Conservation (phyloP, 92 coral and sea anemone genomes). For the Phenganax subtilis region DNA sequence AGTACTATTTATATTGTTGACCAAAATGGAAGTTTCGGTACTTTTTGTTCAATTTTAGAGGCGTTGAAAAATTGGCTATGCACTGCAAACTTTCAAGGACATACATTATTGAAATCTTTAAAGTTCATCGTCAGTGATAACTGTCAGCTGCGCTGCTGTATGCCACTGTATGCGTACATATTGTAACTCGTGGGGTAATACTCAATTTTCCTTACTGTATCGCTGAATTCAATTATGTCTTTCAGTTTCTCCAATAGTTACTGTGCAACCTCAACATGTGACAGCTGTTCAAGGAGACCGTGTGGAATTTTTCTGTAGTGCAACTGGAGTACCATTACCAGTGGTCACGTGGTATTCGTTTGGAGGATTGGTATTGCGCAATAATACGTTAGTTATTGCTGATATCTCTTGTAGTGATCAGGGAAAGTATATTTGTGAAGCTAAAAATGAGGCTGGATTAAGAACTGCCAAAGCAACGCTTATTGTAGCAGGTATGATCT, state of each 20-base stretch:
- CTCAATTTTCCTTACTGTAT: background rate
- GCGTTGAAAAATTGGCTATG: too few relatives aligned
- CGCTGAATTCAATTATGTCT: background rate
- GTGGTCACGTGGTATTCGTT: constrained; percentile 21
- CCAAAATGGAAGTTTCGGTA: too few relatives aligned
- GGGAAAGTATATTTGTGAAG: constrained; percentile 25
- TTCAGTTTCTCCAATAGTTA: constrained; percentile 25
- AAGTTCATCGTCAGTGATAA: constrained; percentile 8
- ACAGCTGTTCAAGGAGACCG: constrained; percentile 3
- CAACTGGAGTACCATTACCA: constrained; percentile 31
- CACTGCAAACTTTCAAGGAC: too few relatives aligned
- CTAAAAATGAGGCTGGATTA: constrained; percentile 11
- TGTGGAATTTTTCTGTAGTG: constrained; percentile 6
- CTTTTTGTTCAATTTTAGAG: too few relatives aligned
- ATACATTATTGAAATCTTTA: background rate
- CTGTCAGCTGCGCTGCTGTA: too few relatives aligned
- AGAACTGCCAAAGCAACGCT: background rate
- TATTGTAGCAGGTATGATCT: constrained; percentile 26
- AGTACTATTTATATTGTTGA: too few relatives aligned
- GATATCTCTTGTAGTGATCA: constrained; percentile 12
- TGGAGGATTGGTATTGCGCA: background rate
- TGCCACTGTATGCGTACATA: too few relatives aligned
- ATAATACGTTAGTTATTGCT: constrained; percentile 22
- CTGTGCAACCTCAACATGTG: constrained; percentile 1
- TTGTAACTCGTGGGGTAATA: too few relatives aligned